These are phyloP conservation scores for Coenobita brevimanus DNA, from an alignment of 1,140 invertebrate genomes.

Conservation along the genomic window DNA sequence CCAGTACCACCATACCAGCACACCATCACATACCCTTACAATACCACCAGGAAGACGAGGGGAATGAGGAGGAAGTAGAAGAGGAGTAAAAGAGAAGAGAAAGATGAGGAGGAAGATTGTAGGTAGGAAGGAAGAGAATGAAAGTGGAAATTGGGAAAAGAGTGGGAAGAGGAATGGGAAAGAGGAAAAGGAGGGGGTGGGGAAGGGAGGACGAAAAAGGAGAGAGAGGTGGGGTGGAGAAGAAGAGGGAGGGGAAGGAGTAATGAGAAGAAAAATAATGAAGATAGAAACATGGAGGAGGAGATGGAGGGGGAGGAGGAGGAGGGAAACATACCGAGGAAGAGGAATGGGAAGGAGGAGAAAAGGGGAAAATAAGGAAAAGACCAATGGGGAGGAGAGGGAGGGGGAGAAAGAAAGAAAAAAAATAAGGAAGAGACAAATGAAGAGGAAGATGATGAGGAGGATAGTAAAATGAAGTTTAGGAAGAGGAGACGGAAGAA, in stretches of 20 bases:
- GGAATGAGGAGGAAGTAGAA: too few relatives aligned
- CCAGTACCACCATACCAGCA: too few relatives aligned
- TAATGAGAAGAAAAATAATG: background rate
- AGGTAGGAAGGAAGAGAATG: too few relatives aligned
- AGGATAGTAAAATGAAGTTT: background rate
- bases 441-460: background rate
- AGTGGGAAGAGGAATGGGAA: background rate
- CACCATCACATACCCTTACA: too few relatives aligned
- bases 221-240: background rate
- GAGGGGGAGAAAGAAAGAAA: background rate
- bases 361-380: background rate
- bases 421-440: background rate
- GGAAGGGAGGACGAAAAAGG: background rate
- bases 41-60: too few relatives aligned
- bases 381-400: background rate
- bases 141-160: too few relatives aligned
- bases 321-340: background rate
- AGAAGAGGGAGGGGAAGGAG: background rate
- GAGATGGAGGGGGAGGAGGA: background rate
- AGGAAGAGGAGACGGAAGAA: background rate
- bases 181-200: background rate
- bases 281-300: background rate
- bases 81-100: too few relatives aligned
- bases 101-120: too few relatives aligned
- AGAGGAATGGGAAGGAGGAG: background rate